Conservation (phyloP, 2,797 vertebrate species). For the Anabacerthia variegaticeps region DNA sequence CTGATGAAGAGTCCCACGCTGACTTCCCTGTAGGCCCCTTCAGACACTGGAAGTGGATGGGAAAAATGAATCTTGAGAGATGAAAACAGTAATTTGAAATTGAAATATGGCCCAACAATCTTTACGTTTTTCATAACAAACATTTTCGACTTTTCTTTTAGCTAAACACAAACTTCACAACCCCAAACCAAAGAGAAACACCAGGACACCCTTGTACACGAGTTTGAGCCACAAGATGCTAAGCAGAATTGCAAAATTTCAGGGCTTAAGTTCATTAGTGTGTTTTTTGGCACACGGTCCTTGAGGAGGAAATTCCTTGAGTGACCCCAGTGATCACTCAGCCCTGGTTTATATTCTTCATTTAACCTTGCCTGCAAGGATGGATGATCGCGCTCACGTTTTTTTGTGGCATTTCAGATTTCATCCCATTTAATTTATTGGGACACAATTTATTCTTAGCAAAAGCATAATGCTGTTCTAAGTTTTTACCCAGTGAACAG, state of each 20-base stretch:
- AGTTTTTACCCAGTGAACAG: background rate
- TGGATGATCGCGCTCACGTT: fast-evolving
- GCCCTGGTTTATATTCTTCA: background rate
- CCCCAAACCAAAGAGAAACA: background rate
- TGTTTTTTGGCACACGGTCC: background rate
- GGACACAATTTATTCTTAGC: background rate
- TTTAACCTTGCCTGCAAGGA: background rate
- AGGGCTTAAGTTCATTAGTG: background rate
- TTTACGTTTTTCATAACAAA: background rate
- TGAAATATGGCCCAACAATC: background rate
- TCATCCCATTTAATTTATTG: background rate
- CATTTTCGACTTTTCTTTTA: no score
- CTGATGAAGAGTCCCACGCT: background rate
- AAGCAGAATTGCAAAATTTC: background rate
- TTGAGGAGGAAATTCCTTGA: background rate
- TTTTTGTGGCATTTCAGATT: background rate
- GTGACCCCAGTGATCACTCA: background rate
- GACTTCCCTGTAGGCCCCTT: background rate
- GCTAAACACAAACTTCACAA: background rate
- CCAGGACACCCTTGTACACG: background rate
- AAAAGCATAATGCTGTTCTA: background rate
- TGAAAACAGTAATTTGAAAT: background rate
- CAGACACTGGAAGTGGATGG: background rate
- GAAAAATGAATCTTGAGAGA: background rate
- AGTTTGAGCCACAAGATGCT: background rate